Evolutionary conservation across 2,113 vertebrate species (phyloP).

Genomic region (Campylomormyrus numenius): DNA sequence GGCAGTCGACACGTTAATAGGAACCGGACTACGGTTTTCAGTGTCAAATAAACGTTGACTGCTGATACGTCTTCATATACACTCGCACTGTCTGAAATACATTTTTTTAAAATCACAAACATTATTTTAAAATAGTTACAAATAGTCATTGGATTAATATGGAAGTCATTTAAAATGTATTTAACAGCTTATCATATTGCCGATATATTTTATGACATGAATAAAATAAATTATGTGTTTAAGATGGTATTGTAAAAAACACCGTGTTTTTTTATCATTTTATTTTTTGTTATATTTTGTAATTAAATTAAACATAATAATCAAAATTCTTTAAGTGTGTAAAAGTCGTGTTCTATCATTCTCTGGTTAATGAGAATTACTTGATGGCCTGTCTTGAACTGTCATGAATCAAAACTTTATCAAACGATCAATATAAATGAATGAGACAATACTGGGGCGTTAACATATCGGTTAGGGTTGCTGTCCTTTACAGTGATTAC

Average conservation of each 20-base stretch:
- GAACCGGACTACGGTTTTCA: not conserved
- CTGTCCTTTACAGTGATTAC: not conserved
- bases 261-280: not conserved
- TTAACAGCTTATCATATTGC: not conserved
- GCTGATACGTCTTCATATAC: not conserved
- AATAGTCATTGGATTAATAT: not conserved
- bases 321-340: not conserved
- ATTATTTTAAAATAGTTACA: not conserved
- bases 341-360: not conserved
- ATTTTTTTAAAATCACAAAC: not conserved
- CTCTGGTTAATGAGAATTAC: not conserved
- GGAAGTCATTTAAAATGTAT: not conserved
- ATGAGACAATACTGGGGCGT: not conserved
- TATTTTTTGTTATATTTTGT: not conserved
- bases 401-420: slow-evolving; percentile 2
- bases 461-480: not conserved
- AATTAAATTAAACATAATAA: not conserved
- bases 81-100: not conserved
- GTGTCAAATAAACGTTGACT: not conserved
- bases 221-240: not conserved
- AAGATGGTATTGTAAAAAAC: not conserved
- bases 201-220: not conserved
- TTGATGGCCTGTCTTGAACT: not conserved
- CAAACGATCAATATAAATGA: not conserved
- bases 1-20: not conserved